phyloP scores from a whole-genome alignment of 2,797 vertebrate species.

The Cryptoblepharus egeriae region DNA sequence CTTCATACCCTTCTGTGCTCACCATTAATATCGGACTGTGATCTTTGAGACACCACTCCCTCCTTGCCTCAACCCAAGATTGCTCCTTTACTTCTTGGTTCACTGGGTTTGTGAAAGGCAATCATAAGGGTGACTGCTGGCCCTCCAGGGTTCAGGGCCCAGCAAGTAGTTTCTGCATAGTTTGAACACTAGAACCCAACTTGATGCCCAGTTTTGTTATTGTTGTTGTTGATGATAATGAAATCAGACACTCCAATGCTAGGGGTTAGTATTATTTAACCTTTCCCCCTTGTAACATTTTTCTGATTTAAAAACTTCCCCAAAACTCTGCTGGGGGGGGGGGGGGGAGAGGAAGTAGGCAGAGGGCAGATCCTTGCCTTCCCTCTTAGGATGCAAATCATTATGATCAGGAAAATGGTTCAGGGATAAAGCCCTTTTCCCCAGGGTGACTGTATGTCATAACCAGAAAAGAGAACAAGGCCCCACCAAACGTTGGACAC shows the following conservation, averaged over 20 bases:
- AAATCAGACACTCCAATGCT: neutral
- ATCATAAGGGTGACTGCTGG: rapidly evolving
- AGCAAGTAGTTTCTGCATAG: neutral
- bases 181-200: neutral
- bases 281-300: neutral
- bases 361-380: too few species aligned
- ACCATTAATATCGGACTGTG: slow-evolving; percentile 33
- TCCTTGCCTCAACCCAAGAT: neutral
- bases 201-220: neutral
- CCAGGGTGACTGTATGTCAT: too few species aligned
- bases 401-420: too few species aligned
- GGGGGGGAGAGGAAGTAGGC: too few species aligned
- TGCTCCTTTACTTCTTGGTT: neutral
- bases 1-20: neutral
- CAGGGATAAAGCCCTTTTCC: too few species aligned
- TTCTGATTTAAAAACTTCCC: neutral
- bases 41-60: slow-evolving; percentile 61
- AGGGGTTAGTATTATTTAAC: too few species aligned
- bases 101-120: neutral
- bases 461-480: too few species aligned
- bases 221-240: too few species aligned
- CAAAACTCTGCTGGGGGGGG: too few species aligned
- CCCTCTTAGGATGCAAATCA: too few species aligned
- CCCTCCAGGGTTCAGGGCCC: rapidly evolving
- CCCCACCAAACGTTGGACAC: too few species aligned